These are phyloP conservation scores for Loxodonta africana DNA, from an alignment of 2,113 vertebrate genomes.

Conservation along the genomic window DNA sequence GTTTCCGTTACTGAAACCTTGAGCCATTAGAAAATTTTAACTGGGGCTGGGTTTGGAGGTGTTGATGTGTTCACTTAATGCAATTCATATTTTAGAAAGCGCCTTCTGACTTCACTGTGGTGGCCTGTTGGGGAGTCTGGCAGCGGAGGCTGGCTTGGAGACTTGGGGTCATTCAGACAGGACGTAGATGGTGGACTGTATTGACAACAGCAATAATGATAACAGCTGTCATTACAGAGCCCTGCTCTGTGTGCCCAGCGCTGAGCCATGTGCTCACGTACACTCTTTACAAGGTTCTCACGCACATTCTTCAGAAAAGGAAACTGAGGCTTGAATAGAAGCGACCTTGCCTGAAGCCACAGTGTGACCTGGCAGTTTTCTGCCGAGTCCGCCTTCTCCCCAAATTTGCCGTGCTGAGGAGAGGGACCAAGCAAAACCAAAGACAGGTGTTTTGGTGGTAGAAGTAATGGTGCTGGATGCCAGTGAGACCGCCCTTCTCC, in stretches of 20 bases:
- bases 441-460: not conserved
- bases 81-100: too few relatives aligned
- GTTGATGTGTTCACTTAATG: too few relatives aligned
- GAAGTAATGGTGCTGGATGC: not conserved
- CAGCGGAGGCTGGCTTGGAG: not conserved
- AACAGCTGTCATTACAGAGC: not conserved
- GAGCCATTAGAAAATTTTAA: too few relatives aligned
- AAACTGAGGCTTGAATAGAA: not conserved
- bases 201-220: not conserved
- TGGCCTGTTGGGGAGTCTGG: not conserved
- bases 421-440: accelerated
- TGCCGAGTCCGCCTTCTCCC: not conserved
- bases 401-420: not conserved
- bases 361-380: too few relatives aligned
- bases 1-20: too few relatives aligned
- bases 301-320: not conserved
- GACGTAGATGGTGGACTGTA: not conserved
- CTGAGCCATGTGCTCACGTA: not conserved
- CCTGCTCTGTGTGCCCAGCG: not conserved
- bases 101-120: not conserved
- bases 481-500: not conserved
- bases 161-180: not conserved
- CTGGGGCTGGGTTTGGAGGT: too few relatives aligned
- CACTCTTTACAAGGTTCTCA: not conserved
- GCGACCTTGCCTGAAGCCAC: not conserved